Base-by-base conservation (phyloP, 2,888 invertebrate genomes). In the Sinhomidia bicolor region DNA sequence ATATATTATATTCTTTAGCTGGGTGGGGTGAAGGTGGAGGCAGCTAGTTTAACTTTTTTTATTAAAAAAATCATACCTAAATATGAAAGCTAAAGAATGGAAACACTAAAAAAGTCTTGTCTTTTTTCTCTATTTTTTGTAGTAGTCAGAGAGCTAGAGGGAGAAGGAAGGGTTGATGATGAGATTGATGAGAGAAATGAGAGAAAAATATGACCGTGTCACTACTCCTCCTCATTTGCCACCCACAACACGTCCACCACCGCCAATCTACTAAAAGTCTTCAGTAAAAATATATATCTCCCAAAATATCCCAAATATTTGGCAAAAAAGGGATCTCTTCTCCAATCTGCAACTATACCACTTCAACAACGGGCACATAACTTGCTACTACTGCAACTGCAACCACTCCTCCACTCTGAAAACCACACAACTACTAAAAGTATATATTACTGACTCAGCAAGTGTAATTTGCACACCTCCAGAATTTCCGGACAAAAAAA, bases 41-140 rank as follows among this genome's bases (percentile, higher is more conserved):
- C 79, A 85, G 76, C 76, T 87, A 82, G 87, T 60, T 57, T 78
- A 54, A 62, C 44, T 71, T 71, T 71, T 20, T 54, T 36, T 54
- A 47, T n/a, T n/a, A n/a, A n/a, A n/a, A n/a, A n/a, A 44, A 17
- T 23, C 44, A 44, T 51, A 23, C 41, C n/a, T n/a, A n/a, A n/a
- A n/a, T n/a, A n/a, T 3, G 62, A 65, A 65, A 79, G 44, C 60
- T 47, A 68, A 78, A 79, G 57, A 68, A 79, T 36, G 17, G 65
- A 36, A 20, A 41, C 29, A 47, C 23, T 12, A 71, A 65, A 81
- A 71, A 47, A 36, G 51, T 62, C 23, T 74, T 74, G 51, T 86
- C 81, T 81, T 82, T 87, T 86, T 81, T 87, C 87, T 87, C 81
- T 86, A 86, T 86, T 86, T 86, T 81, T 86, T 87, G 65, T 87